Conservation (phyloP, 2,888 invertebrate genomes). For the Drosophila siamana region DNA sequence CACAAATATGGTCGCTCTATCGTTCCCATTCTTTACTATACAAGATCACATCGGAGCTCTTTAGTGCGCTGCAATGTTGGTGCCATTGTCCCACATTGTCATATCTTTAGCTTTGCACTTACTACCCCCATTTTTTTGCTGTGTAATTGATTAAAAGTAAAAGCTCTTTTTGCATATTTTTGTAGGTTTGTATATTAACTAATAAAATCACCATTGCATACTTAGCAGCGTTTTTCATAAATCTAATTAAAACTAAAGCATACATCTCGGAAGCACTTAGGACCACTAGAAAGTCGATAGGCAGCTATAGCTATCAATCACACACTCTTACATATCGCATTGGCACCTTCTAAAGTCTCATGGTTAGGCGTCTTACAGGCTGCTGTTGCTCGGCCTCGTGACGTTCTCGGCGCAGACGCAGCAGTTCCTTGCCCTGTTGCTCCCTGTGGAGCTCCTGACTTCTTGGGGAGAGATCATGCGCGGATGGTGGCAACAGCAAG, state of each 20-base stretch:
- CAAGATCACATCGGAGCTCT: not conserved
- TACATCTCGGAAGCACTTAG: constrained; percentile 64
- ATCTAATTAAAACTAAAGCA: constrained; percentile 42
- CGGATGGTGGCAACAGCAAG: constrained; percentile 13
- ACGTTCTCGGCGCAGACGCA: constrained; percentile 58
- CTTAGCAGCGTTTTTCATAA: constrained; percentile 38
- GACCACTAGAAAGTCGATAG: constrained; percentile 11
- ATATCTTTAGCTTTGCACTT: not conserved
- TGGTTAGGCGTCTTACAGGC: constrained; percentile 46
- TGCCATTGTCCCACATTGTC: not conserved
- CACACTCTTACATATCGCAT: not conserved
- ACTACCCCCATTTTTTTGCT: constrained; percentile 1
- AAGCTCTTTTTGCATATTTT: constrained; percentile 20
- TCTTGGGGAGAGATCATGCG: constrained; percentile 44
- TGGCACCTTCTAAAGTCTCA: constrained; percentile 44
- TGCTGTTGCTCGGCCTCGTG: constrained; percentile 51
- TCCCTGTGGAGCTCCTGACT: constrained; percentile 41
- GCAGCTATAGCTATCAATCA: constrained; percentile 39
- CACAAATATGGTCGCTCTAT: too few relatives aligned
- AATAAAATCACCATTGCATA: constrained; percentile 53
- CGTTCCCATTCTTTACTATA: not conserved
- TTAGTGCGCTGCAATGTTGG: not conserved
- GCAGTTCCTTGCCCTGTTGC: constrained; percentile 47
- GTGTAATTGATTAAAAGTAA: constrained; percentile 11
- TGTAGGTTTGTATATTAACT: constrained; percentile 40